phyloP scores from a whole-genome alignment of 2,888 invertebrate species.

The Uropetala carovei region DNA sequence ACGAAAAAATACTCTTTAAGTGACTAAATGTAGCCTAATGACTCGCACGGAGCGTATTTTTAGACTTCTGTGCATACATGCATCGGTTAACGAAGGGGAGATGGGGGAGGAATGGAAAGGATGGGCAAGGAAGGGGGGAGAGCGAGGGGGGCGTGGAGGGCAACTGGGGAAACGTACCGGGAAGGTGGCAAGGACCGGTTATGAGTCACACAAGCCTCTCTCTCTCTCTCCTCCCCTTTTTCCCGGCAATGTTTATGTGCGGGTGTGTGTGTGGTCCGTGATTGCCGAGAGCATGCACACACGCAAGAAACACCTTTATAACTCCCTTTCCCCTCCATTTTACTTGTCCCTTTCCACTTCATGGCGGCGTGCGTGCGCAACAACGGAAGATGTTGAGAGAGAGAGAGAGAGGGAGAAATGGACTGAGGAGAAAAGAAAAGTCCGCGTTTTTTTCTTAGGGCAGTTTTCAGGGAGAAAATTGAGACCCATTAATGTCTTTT shows the following conservation, averaged over 20 bases:
- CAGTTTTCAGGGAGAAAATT: background rate
- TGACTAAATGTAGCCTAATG: too few relatives aligned
- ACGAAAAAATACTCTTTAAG: too few relatives aligned
- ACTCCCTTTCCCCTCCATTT: too few relatives aligned
- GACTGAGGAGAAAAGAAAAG: too few relatives aligned
- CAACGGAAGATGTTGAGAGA: background rate
- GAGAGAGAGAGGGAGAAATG: background rate
- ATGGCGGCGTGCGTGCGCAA: background rate
- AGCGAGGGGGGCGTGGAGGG: too few relatives aligned
- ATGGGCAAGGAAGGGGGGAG: background rate
- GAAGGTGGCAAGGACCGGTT: background rate
- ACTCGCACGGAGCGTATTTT: too few relatives aligned
- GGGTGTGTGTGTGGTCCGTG: background rate
- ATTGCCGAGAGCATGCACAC: background rate
- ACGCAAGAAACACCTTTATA: background rate
- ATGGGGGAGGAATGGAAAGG: background rate
- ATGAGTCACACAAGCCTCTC: background rate
- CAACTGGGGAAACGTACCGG: background rate
- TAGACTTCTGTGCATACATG: too few relatives aligned
- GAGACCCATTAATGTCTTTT: conserved; percentile 26
- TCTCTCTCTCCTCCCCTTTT: background rate
- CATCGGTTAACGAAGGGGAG: too few relatives aligned
- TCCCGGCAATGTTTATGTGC: background rate
- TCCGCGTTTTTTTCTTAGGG: background rate
- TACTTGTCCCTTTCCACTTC: too few relatives aligned